Evolutionary conservation across 1,140 invertebrate genomes (phyloP).

Genomic region (Paralvinella palmiformis): DNA sequence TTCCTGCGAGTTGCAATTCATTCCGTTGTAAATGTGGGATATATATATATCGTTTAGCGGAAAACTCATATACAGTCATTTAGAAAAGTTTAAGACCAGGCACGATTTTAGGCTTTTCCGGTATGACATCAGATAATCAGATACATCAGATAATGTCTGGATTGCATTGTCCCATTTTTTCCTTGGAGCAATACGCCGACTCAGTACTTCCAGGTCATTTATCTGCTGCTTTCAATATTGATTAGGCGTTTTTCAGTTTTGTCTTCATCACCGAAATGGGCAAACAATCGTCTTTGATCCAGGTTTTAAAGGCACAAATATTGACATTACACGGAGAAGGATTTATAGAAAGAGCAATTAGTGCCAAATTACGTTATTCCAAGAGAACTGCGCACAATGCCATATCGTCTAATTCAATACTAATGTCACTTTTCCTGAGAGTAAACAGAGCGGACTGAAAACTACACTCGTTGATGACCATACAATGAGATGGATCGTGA

Average conservation of each 20-base stretch:
- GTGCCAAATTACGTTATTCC: not conserved
- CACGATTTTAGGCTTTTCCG: not conserved
- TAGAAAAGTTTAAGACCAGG: constrained; percentile 8
- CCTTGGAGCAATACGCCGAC: not conserved
- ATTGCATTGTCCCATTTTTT: not conserved
- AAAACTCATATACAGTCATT: constrained; percentile 5
- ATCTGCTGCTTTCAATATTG: constrained; percentile 1
- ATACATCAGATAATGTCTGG: not conserved
- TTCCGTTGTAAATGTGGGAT: too few species aligned
- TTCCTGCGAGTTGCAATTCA: too few species aligned
- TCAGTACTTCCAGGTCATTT: constrained; percentile 9
- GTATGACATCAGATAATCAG: constrained; percentile 2
- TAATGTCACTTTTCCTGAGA: not conserved
- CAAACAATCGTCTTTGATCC: not conserved
- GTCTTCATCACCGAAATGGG: constrained; percentile 4
- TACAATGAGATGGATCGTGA: too few species aligned
- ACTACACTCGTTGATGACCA: not conserved
- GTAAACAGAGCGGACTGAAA: not conserved
- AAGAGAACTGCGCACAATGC: not conserved
- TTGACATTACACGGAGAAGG: not conserved
- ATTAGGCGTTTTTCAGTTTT: constrained; percentile 1
- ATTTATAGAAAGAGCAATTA: not conserved
- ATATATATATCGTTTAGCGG: too few species aligned
- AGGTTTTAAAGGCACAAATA: not conserved
- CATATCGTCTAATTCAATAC: not conserved